phyloP scores from a whole-genome alignment of 2,113 vertebrate species.

The Hystrix brachyura region DNA sequence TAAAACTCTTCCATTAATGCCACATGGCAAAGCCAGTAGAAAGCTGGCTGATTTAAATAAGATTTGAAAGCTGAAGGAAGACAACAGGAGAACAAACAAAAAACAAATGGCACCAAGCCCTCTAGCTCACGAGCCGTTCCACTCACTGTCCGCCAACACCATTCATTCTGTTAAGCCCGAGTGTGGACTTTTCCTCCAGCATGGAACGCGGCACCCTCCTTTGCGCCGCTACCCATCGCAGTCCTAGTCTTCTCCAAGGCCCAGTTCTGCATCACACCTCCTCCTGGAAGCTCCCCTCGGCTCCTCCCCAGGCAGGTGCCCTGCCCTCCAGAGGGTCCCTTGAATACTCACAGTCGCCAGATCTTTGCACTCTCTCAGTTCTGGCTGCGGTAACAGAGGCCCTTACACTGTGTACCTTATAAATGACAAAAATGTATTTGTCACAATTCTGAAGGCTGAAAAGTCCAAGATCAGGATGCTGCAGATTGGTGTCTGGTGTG shows the following conservation, averaged over 20 bases:
- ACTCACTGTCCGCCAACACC: background rate
- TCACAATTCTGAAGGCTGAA: background rate
- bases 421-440: background rate
- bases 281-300: background rate
- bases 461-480: background rate
- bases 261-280: background rate
- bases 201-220: background rate
- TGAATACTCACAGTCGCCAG: background rate
- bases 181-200: background rate
- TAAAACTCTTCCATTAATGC: background rate
- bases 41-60: background rate
- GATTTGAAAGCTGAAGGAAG: background rate
- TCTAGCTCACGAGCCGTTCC: background rate
- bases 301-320: background rate
- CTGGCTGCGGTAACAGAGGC: background rate
- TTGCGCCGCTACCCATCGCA: background rate
- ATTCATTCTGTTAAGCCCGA: background rate
- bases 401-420: background rate
- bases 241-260: background rate
- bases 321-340: background rate
- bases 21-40: background rate
- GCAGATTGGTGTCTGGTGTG: background rate
- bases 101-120: background rate
- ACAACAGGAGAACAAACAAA: background rate
- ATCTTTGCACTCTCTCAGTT: background rate